Evolutionary conservation across 2,797 vertebrate species (phyloP), one percentile per base, ranked within the genome.

Genomic region (Pteronotus mesoamericanus): DNA sequence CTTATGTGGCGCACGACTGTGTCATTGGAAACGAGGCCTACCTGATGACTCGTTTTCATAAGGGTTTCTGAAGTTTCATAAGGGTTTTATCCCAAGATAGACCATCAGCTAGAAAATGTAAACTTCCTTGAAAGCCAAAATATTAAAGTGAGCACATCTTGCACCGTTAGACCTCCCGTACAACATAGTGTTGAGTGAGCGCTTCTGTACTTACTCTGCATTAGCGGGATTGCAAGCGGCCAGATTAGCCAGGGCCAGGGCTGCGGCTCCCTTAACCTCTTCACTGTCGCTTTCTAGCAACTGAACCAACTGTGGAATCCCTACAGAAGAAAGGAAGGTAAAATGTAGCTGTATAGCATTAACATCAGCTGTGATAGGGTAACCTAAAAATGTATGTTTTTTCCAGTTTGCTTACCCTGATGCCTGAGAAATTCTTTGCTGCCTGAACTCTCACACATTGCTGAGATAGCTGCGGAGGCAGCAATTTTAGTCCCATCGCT

Each of bases 241-340:
- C 94, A 99, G 98, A 97, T 98, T 98, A 59, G 98, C 98, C 95
- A 99, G 98, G 48, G 99, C 99, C 85, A 98, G 98, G 59, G 98
- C 98, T 5, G 99, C 99, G 16, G 99, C 99, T 97, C 98, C 98
- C 97, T 97, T 99, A 46, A 99, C 96, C 77, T 98, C 98, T 72
- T 97, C 98, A 74, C 89, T 98, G 77, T 99, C 98, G 94, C 98
- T 98, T 87, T 85, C 98, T 97, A 99, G 98, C 96, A 99, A 95
- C 98, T 98, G 97, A 85, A 99, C 98, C 75, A 99, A 95, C 91
- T 98, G 98, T 42, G 98, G 98, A 96, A 99, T 98, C 55, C 98
- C 99, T 98, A 97, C 97, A 98, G 96, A 96, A 98, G n/a, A 98
- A 96, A 89, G 86, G 95, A 59, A 96, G 77, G 66, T 80, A 48